These are phyloP conservation scores for Drosophila bunnanda DNA, from an alignment of 2,888 invertebrate genomes.

Conservation along the genomic window DNA sequence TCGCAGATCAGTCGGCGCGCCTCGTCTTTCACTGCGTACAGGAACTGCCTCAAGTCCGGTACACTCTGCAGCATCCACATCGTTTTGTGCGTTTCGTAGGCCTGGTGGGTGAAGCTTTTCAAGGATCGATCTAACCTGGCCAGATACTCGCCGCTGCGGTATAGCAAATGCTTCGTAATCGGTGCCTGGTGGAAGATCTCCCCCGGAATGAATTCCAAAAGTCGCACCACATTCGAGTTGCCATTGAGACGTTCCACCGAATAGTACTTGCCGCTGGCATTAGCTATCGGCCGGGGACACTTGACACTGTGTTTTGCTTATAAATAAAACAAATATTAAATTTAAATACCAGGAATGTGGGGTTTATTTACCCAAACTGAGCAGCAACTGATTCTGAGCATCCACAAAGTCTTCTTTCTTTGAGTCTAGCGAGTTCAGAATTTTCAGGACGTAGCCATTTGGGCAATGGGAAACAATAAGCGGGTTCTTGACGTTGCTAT, in stretches of 20 bases:
- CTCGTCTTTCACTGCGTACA: conserved; percentile 88
- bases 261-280: conserved; percentile 88
- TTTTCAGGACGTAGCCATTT: conserved; percentile 91
- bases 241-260: conserved; percentile 85
- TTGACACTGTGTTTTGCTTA: conserved; percentile 87
- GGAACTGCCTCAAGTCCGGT: conserved; percentile 89
- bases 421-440: conserved; percentile 93
- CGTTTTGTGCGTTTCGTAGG: conserved; percentile 88
- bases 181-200: conserved; percentile 88
- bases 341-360: background rate
- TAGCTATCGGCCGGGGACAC: conserved; percentile 90
- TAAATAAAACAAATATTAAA: background rate
- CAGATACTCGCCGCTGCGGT: conserved; percentile 90
- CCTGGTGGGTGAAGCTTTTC: conserved; percentile 90
- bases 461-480: conserved; percentile 86
- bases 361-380: conserved; percentile 88
- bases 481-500: conserved; percentile 87
- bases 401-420: conserved; percentile 88
- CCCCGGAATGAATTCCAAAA: conserved; percentile 92
- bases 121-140: conserved; percentile 89
- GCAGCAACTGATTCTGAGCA: conserved; percentile 90
- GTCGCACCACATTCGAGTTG: conserved; percentile 88
- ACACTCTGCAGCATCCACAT: conserved; percentile 91
- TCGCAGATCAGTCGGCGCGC: conserved; percentile 87
- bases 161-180: conserved; percentile 87